Evolutionary conservation across 1,140 invertebrate species (phyloP), one percentile per base, ranked within the genome.

Genomic region (Aporrectodea caliginosa): DNA sequence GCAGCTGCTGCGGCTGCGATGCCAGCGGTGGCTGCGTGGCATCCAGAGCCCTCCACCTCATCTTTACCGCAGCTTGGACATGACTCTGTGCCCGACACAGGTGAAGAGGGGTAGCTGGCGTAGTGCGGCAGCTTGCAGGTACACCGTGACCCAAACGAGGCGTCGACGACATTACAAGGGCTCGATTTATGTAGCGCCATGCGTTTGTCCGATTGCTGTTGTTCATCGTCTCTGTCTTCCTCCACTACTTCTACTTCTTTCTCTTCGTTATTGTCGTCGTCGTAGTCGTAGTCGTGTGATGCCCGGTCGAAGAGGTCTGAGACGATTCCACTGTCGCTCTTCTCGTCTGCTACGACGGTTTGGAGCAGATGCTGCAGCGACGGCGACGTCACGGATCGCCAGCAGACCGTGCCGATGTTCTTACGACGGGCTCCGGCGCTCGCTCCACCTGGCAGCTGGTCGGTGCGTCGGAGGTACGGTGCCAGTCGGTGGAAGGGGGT

Each of bases 301-400:
- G 43, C 22, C 22, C 43, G 43, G 43, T 58, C 43, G 43, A 58
- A 58, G 29, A 74, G 29, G 73, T 74, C 73, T 22, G 31, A 22
- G 30, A 74, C 73, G 31, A 74, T 74, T 6, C 73, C 73, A 31
- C 73, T 74, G 73, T 74, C 73, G 31, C 73, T 74, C 73, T 74
- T 74, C 2, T 74, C 73, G 31, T 31, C 1, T 30, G 31, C 31
- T 71, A 71, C n/a, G n/a, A n/a, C n/a, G 43, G 6, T 58, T 22
- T 58, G 43, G 6, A 22, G 6, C 22, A 58, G 43, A 22, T 58
- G 43, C 43, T 58, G 43, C 6, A 58, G 43, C 6, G 43, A 58
- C 43, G 43, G 22, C 6, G 43, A 12, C 6, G 6, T 58, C 6
- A 58, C 43, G 43, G 43, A 6, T 58, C 43, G 43, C 43, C 43